Evolutionary conservation across 2,888 invertebrate species (phyloP).

Genomic region (Maniola hyperantus): DNA sequence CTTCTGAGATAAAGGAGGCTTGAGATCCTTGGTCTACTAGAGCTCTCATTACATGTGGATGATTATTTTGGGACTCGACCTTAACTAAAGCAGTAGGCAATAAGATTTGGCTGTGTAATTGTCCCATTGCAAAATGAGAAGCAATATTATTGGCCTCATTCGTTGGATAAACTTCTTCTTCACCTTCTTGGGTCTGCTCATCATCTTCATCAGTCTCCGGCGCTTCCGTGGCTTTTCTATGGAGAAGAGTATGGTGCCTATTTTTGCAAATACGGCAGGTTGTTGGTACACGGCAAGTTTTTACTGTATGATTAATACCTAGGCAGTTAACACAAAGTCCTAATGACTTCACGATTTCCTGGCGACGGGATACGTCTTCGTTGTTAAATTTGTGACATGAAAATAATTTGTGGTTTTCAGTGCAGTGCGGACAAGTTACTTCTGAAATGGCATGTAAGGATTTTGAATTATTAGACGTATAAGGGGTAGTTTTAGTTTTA

Average conservation of each 20-base stretch:
- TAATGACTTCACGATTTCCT: neutral
- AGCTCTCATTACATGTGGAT: conserved; percentile 29
- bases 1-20: conserved; percentile 29
- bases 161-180: neutral
- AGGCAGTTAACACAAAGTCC: conserved; percentile 3
- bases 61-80: conserved; percentile 32
- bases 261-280: neutral
- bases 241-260: neutral
- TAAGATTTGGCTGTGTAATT: conserved; percentile 21
- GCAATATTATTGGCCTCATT: conserved; percentile 17
- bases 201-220: neutral
- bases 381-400: neutral
- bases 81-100: conserved; percentile 41
- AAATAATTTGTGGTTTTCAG: neutral
- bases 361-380: neutral
- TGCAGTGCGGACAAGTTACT: neutral
- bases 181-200: neutral
- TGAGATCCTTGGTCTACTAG: conserved; percentile 42
- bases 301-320: neutral
- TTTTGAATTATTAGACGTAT: neutral
- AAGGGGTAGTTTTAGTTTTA: neutral
- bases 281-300: neutral
- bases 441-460: neutral
- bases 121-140: conserved; percentile 12
- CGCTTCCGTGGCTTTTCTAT: neutral